These are phyloP conservation scores for Phalacrocorax carbo DNA, from an alignment of 2,113 vertebrate genomes.

Conservation along the genomic window DNA sequence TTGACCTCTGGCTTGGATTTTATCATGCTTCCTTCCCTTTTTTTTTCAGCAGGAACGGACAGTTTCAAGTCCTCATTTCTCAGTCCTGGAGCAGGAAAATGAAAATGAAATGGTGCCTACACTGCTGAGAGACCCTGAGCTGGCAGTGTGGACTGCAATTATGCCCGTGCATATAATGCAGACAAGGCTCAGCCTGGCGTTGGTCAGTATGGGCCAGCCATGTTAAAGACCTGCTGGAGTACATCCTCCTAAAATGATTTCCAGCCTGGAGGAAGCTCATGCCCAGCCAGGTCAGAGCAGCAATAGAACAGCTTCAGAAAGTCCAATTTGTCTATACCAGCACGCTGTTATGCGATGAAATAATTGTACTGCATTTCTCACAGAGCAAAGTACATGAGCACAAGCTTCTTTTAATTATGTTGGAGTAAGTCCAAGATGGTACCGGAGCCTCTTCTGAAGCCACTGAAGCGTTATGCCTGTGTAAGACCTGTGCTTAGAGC, in stretches of 20 bases:
- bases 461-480: fast-evolving
- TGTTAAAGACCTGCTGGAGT: background rate
- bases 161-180: background rate
- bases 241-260: background rate
- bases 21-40: background rate
- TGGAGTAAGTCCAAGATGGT: background rate
- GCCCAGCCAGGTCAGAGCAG: background rate
- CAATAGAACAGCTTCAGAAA: background rate
- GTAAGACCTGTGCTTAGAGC: background rate
- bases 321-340: background rate
- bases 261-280: background rate
- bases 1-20: background rate
- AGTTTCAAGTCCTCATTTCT: background rate
- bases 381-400: background rate
- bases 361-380: background rate
- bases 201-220: background rate
- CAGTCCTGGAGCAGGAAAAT: background rate
- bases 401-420: background rate
- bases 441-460: background rate
- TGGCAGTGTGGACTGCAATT: background rate
- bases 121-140: background rate
- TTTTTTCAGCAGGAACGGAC: background rate
- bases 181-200: background rate
- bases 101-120: background rate
- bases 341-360: background rate